Base-by-base conservation (phyloP, 1,140 invertebrate species). In the Schlechtendalia chinensis region DNA sequence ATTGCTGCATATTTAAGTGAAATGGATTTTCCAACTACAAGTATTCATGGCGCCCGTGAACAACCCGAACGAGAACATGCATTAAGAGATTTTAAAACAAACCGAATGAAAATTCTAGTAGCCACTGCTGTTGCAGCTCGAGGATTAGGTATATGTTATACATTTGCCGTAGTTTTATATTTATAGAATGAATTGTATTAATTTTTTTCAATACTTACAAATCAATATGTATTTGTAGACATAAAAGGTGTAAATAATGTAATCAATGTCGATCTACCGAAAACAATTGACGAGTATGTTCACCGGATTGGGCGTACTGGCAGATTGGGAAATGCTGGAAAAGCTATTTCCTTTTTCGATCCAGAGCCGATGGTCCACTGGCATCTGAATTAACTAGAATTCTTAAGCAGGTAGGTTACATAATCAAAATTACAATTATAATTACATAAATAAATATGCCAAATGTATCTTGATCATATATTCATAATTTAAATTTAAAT, bases 231-330 rank as follows among this genome's bases (percentile, higher is more conserved):
- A 39, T 47, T 82, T 56, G 27, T 53, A 82, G 98, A 99, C 89
- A 99, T 99, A 87, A 96, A 96, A 0, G 96, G 99, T 86, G 96
- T 99, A 16, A 96, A 95, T 84, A 95, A 97, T 86, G 96, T 98
- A 72, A 96, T 98, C 83, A 98, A 98, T 86, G 98, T 96, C 87
- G 96, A 98, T 88, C 88, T 98, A 84, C 96, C 96, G 22, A 94
- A 92, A 65, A 96, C 98, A 86, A 94, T 98, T 83, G 96, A 98
- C 86, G 96, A 98, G 87, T 98, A 98, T 86, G 96, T 98, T 79
- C 96, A 98, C 88, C 91, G 96, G 83, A 98, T 98, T 87, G 96
- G 96, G 81, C 93, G 96, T 91, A 98, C 96, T 19, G 96, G 96
- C 54, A 91, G 95, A 85, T 96, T 97, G 92, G 96, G 96, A 79